phyloP scores from a whole-genome alignment of 2,888 invertebrate genomes.

The Hesperia comma region DNA sequence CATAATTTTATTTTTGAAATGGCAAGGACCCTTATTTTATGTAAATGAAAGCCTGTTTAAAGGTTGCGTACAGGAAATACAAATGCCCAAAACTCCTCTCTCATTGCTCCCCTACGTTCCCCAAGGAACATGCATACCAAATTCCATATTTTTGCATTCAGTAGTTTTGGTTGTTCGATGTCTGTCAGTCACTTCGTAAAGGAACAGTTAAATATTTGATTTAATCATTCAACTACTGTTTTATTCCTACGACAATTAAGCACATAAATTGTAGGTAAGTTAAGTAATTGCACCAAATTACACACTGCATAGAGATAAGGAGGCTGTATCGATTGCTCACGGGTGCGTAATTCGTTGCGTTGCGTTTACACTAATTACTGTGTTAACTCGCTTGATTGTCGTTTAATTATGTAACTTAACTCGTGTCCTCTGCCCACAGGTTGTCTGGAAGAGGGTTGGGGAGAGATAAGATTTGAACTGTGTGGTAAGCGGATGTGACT shows the following conservation, averaged over 20 bases:
- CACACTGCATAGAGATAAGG: constrained; percentile 57
- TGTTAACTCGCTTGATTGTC: constrained; percentile 31
- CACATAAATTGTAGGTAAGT: constrained; percentile 23
- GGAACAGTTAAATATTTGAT: no score
- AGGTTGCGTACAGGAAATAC: no score
- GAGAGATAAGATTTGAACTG: no score
- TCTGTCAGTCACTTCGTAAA: no score
- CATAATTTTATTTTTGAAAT: no score
- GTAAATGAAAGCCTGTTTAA: no score
- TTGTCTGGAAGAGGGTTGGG: background rate
- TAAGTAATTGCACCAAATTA: constrained; percentile 54
- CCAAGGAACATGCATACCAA: no score
- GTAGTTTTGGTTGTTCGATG: no score
- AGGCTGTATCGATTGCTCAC: constrained; percentile 50
- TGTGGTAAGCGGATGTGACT: background rate
- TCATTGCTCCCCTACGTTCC: no score
- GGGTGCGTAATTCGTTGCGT: constrained; percentile 40
- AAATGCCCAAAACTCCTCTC: no score
- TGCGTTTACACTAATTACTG: constrained; percentile 26
- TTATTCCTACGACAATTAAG: constrained; percentile 9
- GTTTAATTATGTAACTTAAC: constrained; percentile 17
- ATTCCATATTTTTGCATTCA: no score
- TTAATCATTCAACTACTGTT: background rate
- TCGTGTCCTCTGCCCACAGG: background rate
- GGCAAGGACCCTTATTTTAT: no score